Percentiles rank a stretch among this genome's conserved stretches.
Conservation (phyloP, 2,888 invertebrate species). For the Epistrophella euchroma region DNA sequence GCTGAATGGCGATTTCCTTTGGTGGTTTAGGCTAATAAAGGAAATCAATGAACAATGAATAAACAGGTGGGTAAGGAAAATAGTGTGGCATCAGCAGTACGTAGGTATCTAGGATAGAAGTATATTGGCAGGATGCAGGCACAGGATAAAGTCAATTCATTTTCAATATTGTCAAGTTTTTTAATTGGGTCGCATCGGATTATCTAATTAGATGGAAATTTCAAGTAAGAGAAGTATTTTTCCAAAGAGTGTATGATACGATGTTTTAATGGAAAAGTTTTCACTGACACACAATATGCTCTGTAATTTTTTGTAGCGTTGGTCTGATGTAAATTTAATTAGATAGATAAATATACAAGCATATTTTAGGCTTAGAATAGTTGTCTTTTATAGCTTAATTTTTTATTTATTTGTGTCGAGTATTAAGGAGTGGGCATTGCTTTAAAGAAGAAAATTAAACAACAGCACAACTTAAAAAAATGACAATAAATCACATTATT, state of each 20-base stretch:
- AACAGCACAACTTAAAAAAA: no score
- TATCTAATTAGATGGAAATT: constrained; percentile 54
- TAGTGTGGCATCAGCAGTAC: no score
- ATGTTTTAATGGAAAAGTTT: background rate
- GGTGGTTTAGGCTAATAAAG: constrained; percentile 8
- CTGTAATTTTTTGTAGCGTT: background rate
- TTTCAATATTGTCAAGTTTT: constrained; percentile 41
- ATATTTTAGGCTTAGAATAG: no score
- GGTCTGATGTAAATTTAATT: no score
- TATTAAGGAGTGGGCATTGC: no score
- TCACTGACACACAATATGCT: background rate
- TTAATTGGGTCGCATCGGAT: constrained; percentile 64
- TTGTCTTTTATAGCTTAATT: no score
- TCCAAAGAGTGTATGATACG: background rate
- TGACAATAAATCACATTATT: no score
- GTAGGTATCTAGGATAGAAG: background rate
- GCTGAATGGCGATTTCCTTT: background rate
- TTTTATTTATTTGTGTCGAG: no score
- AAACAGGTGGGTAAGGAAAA: background rate
- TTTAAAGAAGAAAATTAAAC: no score
- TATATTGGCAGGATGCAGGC: background rate
- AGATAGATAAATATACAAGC: no score
- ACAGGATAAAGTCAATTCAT: constrained; percentile 13
- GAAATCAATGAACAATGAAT: constrained; percentile 28
- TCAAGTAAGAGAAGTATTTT: constrained; percentile 28